Evolutionary conservation across 2,888 invertebrate species (phyloP).

Genomic region (Dryadula phaetusa): DNA sequence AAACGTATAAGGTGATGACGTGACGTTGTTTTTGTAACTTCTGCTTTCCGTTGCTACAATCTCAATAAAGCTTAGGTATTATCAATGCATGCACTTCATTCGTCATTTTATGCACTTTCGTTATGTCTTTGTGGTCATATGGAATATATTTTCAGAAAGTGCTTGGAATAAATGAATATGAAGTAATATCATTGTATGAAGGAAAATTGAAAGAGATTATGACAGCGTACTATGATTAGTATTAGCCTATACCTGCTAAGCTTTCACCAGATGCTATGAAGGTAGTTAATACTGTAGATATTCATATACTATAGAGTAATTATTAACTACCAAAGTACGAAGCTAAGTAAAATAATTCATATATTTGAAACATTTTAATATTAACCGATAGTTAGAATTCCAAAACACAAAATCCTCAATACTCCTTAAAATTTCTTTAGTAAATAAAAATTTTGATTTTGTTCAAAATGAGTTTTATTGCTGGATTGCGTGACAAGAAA

Average conservation of each 20-base stretch:
- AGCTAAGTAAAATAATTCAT: too few relatives aligned
- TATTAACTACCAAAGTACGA: too few relatives aligned
- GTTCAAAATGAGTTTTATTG: slow-evolving; percentile 65
- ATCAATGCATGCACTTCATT: too few relatives aligned
- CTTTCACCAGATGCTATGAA: neutral
- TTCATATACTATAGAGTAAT: neutral
- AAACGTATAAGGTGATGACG: too few relatives aligned
- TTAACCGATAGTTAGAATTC: neutral
- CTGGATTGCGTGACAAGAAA: slow-evolving; percentile 72
- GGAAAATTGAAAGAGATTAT: neutral
- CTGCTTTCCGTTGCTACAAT: too few relatives aligned
- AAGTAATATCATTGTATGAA: neutral
- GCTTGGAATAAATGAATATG: neutral
- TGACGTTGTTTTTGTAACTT: too few relatives aligned
- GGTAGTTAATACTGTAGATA: too few relatives aligned
- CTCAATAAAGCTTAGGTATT: too few relatives aligned
- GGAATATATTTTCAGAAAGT: neutral
- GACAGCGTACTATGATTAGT: neutral
- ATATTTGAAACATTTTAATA: neutral
- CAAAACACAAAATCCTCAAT: slow-evolving; percentile 16
- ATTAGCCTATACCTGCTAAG: neutral
- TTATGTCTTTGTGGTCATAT: too few relatives aligned
- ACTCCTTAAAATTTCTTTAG: slow-evolving; percentile 13
- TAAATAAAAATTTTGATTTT: slow-evolving; percentile 22
- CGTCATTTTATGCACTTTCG: too few relatives aligned